Base-by-base conservation (phyloP, 2,888 invertebrate species). In the Mythimna loreyi region DNA sequence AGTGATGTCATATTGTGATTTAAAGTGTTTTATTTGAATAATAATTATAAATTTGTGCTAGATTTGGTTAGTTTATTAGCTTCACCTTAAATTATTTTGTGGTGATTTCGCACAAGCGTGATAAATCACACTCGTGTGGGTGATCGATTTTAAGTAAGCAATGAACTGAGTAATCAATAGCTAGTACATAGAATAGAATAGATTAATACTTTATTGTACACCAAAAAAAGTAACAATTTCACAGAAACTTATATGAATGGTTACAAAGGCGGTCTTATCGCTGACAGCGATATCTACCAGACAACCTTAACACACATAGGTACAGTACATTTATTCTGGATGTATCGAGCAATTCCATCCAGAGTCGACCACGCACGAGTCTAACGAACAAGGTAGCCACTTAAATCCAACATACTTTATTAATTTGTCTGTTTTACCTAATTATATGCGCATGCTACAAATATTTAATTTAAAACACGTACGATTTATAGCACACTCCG, bases 401-500 rank as follows among this genome's bases (percentile, higher is more conserved):
- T 63, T 69, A 66, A 65, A 52, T 2, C 13, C 55, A 6, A 53
- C 7, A 66, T 53, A 70, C 70, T 63, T 63, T 60, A 78, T 74
- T 66, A 55, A 70, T 75, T 66, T 70, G 49, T 75, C 56, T 67
- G 1, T 57, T 52, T 58, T 49, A 30, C 25, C 73, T 75, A 75
- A 77, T 79, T 75, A 61, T 30, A 47, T 21, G 49, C 60, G 53
- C 40, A 47, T 21, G 49, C 60, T 57, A 63, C 59, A 64, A 66
- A 74, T 63, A 40, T 75, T 68, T 25, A 47, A 64, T 66, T 70
- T 64, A 61, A 70, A 64, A 79, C 71, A 70, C 53, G 45, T 64
- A 67, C 36, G 56, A 78, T 75, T 79, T 64, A 78, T 75, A 47
- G 60, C 61, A 57, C 57, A 71, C 70, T 70, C 47, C 53, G 47